A percentile compares a stretch with the other conserved stretches of the same genome.
phyloP scores from a whole-genome alignment of 1,140 invertebrate genomes.

The Planococcus citri region DNA sequence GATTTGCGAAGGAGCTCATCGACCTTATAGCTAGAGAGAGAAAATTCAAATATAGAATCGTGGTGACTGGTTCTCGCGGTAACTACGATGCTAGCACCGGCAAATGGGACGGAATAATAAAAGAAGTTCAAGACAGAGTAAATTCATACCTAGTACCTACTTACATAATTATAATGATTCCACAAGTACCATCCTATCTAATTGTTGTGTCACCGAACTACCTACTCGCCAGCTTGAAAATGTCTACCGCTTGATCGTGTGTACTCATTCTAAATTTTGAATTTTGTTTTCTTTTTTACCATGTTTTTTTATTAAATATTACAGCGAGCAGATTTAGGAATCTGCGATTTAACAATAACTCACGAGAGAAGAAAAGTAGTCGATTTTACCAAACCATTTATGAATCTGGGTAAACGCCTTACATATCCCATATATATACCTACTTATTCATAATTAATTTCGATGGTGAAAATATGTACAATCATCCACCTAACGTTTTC shows the following conservation, averaged over 20 bases:
- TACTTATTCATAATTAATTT: not conserved
- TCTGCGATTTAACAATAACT: slow-evolving; percentile 86
- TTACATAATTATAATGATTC: too few relatives aligned
- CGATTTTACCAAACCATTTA: slow-evolving; percentile 84
- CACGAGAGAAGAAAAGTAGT: slow-evolving; percentile 67
- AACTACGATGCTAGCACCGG: slow-evolving; percentile 51
- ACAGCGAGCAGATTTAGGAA: slow-evolving; percentile 78
- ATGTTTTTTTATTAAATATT: too few relatives aligned
- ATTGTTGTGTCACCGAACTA: too few relatives aligned
- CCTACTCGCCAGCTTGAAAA: too few relatives aligned
- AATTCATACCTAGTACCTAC: not conserved
- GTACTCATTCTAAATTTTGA: too few relatives aligned
- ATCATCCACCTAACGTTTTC: too few relatives aligned
- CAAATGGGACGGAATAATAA: slow-evolving; percentile 77
- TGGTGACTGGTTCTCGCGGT: slow-evolving; percentile 48
- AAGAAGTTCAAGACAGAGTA: slow-evolving; percentile 60
- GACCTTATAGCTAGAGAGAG: slow-evolving; percentile 55
- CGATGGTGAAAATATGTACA: too few relatives aligned
- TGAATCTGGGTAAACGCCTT: slow-evolving; percentile 61
- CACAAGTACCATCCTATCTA: too few relatives aligned
- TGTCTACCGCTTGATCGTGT: too few relatives aligned
- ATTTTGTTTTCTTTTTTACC: too few relatives aligned
- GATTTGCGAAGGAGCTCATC: slow-evolving; percentile 70
- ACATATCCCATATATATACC: not conserved
- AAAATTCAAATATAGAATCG: slow-evolving; percentile 62